Evolutionary conservation across 1,140 invertebrate genomes (phyloP).

Genomic region (Zaprionus ornatus): DNA sequence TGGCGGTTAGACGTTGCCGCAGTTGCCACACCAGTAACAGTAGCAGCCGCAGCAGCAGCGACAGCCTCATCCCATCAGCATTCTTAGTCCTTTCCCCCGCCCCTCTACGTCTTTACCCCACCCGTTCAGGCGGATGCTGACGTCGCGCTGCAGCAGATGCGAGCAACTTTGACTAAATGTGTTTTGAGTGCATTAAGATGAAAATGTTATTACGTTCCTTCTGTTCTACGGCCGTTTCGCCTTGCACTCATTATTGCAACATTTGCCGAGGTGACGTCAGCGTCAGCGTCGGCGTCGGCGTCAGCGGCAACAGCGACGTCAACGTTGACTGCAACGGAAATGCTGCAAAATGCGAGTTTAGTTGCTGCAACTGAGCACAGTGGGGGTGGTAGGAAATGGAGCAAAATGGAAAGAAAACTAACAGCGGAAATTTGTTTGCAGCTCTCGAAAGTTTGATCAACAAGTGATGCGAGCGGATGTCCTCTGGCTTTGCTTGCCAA

Average conservation of each 20-base stretch:
- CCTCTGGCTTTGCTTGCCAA: constrained; percentile 48
- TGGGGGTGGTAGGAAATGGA: constrained; percentile 23
- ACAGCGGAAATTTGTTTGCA: constrained; percentile 66
- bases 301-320: constrained; percentile 51
- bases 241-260: constrained; percentile 68
- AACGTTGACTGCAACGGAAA: constrained; percentile 36
- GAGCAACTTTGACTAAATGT: constrained; percentile 71
- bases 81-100: background rate
- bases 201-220: constrained; percentile 68
- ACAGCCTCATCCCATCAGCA: constrained; percentile 6
- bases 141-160: constrained; percentile 65
- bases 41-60: constrained; percentile 15
- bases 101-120: background rate
- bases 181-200: constrained; percentile 75
- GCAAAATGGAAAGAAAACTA: constrained; percentile 38
- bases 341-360: constrained; percentile 59
- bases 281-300: constrained; percentile 28
- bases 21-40: constrained; percentile 27
- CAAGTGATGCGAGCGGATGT: constrained; percentile 60
- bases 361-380: constrained; percentile 26
- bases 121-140: constrained; percentile 33
- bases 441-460: constrained; percentile 62
- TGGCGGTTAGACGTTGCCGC: constrained; percentile 36
- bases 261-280: constrained; percentile 61
- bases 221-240: constrained; percentile 7